These are phyloP conservation scores for Planiliza haematocheilus DNA, from an alignment of 2,113 vertebrate genomes.

Conservation along the genomic window DNA sequence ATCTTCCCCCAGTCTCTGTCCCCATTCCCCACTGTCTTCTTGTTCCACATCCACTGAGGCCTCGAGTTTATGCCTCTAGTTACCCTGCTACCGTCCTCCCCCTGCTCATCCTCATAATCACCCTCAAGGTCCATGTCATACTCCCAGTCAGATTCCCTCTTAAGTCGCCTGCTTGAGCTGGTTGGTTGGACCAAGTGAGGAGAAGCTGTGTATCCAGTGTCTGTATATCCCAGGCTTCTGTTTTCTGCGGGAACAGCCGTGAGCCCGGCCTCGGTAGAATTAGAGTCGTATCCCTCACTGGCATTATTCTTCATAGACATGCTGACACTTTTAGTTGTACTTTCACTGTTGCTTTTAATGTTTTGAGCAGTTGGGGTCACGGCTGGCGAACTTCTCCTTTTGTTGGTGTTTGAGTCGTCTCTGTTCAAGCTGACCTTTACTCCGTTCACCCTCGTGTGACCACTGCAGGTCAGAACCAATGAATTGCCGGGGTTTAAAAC, in stretches of 20 bases:
- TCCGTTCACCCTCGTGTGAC: slow-evolving; percentile 73
- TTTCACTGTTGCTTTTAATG: background rate
- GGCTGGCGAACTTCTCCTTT: background rate
- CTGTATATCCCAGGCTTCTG: background rate
- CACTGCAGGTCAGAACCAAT: slow-evolving; percentile 76
- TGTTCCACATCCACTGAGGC: slow-evolving; percentile 71
- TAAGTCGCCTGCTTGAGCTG: background rate
- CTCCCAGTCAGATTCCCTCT: background rate
- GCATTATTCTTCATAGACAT: background rate
- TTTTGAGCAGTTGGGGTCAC: slow-evolving; percentile 1
- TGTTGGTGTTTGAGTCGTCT: slow-evolving; percentile 4
- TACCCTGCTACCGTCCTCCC: slow-evolving; percentile 26
- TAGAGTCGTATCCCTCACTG: background rate
- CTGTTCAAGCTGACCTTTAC: slow-evolving; percentile 42
- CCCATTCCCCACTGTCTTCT: slow-evolving; percentile 25
- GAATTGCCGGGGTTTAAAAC: slow-evolving; percentile 65
- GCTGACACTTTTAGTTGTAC: background rate
- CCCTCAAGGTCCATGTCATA: slow-evolving; percentile 1
- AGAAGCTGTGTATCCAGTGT: slow-evolving; percentile 15
- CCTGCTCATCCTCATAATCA: slow-evolving; percentile 19
- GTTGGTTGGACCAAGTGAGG: slow-evolving; percentile 13
- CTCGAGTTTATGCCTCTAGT: slow-evolving; percentile 40
- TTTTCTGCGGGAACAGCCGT: background rate
- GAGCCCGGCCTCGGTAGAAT: background rate
- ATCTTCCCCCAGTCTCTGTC: slow-evolving; percentile 26